phyloP scores from a whole-genome alignment of 1,140 invertebrate genomes.

The Camponotus vicinus region DNA sequence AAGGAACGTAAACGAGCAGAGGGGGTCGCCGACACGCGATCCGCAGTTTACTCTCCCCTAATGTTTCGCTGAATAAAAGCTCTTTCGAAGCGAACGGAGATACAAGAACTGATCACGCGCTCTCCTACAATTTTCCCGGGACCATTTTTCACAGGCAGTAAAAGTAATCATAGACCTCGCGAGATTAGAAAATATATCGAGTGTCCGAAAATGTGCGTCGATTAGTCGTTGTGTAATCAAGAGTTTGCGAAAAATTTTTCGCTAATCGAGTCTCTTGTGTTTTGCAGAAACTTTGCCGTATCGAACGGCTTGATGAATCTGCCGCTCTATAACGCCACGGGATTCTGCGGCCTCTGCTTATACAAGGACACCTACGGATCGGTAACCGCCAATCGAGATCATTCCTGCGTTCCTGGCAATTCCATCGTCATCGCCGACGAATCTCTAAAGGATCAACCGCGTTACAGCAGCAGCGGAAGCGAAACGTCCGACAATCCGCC shows the following conservation, averaged over 20 bases:
- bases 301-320: slow-evolving; percentile 79
- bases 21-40: slow-evolving; percentile 54
- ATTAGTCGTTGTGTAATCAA: neutral
- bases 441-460: slow-evolving; percentile 63
- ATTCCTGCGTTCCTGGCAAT: slow-evolving; percentile 69
- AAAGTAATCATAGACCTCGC: neutral
- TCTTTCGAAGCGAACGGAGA: slow-evolving; percentile 1
- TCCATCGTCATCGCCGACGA: slow-evolving; percentile 32
- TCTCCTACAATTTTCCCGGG: neutral
- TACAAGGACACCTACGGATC: slow-evolving; percentile 77
- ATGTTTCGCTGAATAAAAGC: slow-evolving; percentile 41
- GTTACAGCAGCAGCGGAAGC: slow-evolving; percentile 72
- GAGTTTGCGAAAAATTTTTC: neutral
- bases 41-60: slow-evolving; percentile 53
- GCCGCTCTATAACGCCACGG: slow-evolving; percentile 71
- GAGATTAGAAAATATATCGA: neutral
- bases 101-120: slow-evolving; percentile 1
- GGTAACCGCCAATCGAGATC: slow-evolving; percentile 38
- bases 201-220: neutral
- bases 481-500: slow-evolving; percentile 76
- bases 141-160: neutral
- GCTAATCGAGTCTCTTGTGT: neutral
- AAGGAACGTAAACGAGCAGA: slow-evolving; percentile 32
- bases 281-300: slow-evolving; percentile 80
- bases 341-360: slow-evolving; percentile 79